phyloP scores from a whole-genome alignment of 2,113 vertebrate species.

The Trematomus loennbergii region DNA sequence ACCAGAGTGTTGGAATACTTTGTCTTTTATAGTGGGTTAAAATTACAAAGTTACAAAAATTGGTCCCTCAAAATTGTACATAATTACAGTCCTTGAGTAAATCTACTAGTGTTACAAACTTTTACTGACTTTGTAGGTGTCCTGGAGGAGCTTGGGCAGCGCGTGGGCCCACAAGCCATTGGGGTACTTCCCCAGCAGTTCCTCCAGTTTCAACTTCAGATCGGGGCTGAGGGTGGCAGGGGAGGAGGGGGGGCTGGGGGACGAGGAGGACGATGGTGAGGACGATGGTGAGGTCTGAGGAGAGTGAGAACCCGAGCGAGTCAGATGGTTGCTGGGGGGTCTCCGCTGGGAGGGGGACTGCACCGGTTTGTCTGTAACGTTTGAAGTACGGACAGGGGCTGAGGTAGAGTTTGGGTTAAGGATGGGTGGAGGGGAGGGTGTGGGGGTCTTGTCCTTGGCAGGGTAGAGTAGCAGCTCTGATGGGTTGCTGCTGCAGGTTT shows the following conservation, averaged over 20 bases:
- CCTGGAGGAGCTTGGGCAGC: constrained; percentile 93
- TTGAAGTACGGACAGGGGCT: constrained; percentile 5
- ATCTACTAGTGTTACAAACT: not conserved
- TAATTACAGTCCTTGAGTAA: too few species aligned
- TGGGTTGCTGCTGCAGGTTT: constrained; percentile 86
- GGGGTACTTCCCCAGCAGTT: constrained; percentile 90
- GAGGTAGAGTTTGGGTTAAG: constrained; percentile 21
- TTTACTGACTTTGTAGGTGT: constrained; percentile 84
- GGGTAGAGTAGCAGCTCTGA: constrained; percentile 91
- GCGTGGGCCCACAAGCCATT: constrained; percentile 95
- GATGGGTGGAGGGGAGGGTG: constrained; percentile 29
- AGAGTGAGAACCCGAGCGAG: constrained; percentile 54
- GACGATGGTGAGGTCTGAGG: constrained; percentile 52
- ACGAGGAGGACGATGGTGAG: constrained; percentile 44
- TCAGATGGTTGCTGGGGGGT: constrained; percentile 16
- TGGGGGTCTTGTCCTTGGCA: constrained; percentile 71
- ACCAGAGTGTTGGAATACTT: too few species aligned
- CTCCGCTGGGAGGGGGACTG: constrained; percentile 51
- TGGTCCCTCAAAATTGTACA: too few species aligned
- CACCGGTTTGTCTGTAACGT: constrained; percentile 29
- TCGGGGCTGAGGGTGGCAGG: constrained; percentile 77
- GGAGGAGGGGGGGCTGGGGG: constrained; percentile 65
- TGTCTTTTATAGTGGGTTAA: too few species aligned
- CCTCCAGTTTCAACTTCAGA: constrained; percentile 88
- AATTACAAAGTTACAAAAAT: too few species aligned